These are phyloP conservation scores for Columba livia DNA, from an alignment of 2,113 vertebrate genomes.

Conservation along the genomic window DNA sequence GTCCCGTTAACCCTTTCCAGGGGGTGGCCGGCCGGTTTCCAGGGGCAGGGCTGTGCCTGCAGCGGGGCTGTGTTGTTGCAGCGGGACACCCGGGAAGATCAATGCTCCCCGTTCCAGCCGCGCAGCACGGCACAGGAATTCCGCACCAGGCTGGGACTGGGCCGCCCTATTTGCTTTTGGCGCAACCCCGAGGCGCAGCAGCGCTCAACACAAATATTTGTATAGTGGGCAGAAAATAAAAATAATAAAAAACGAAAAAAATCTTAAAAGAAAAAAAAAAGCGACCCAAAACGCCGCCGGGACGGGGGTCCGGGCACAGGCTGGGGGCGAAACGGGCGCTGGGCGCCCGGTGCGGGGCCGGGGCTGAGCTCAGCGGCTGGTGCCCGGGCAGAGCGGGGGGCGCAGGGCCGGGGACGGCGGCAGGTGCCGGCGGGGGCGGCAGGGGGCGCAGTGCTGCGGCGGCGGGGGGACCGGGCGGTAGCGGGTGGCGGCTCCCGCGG, in stretches of 20 bases:
- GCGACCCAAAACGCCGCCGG: no score
- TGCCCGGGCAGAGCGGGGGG: no score
- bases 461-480: no score
- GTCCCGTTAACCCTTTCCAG: neutral
- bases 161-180: neutral
- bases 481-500: no score
- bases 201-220: neutral
- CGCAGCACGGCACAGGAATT: conserved; percentile 35
- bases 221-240: neutral
- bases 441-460: no score
- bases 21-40: fast-evolving
- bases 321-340: no score
- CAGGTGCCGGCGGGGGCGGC: no score
- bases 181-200: neutral
- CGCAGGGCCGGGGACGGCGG: no score
- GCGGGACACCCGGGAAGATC: neutral
- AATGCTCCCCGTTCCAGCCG: neutral
- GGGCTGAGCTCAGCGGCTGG: no score
- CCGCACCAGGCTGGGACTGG: neutral
- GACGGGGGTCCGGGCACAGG: no score
- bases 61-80: neutral
- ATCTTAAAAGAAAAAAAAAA: neutral
- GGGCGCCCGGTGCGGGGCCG: no score
- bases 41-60: neutral
- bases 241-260: neutral